Conservation (phyloP, 1,140 invertebrate genomes). For the Radopholus similis region DNA sequence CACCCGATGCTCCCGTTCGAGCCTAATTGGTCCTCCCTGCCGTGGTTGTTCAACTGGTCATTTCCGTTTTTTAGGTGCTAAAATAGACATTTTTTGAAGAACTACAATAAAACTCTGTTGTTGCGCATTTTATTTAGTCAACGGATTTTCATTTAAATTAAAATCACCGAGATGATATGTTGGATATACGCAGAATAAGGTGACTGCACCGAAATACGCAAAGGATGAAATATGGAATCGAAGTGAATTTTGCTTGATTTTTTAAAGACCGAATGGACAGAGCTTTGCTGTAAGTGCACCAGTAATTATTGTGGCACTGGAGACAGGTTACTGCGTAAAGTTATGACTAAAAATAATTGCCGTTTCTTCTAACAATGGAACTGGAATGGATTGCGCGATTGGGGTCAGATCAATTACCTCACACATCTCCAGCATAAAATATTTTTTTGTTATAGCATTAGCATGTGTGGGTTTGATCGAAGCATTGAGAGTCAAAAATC, state of each 20-base stretch:
- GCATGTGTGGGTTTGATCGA: no score
- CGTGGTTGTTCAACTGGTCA: no score
- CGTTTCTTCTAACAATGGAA: no score
- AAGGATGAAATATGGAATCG: constrained; percentile 31
- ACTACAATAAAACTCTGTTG: background rate
- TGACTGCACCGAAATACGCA: constrained; percentile 42
- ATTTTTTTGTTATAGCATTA: no score
- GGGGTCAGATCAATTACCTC: no score
- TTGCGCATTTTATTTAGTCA: background rate
- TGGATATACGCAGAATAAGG: constrained; percentile 53
- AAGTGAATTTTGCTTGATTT: constrained; percentile 43
- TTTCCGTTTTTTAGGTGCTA: background rate
- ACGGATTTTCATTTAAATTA: background rate
- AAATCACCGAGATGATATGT: constrained; percentile 36
- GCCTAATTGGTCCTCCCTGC: no score
- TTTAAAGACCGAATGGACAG: background rate
- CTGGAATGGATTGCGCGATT: background rate
- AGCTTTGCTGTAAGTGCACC: background rate
- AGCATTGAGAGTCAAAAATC: no score
- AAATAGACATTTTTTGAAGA: background rate
- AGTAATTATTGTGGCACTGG: no score
- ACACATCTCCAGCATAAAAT: no score
- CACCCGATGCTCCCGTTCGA: no score
- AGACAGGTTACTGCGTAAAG: background rate
- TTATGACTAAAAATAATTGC: background rate